These are phyloP conservation scores for Callocephalon fimbriatum DNA, from an alignment of 2,113 vertebrate genomes.

Conservation along the genomic window DNA sequence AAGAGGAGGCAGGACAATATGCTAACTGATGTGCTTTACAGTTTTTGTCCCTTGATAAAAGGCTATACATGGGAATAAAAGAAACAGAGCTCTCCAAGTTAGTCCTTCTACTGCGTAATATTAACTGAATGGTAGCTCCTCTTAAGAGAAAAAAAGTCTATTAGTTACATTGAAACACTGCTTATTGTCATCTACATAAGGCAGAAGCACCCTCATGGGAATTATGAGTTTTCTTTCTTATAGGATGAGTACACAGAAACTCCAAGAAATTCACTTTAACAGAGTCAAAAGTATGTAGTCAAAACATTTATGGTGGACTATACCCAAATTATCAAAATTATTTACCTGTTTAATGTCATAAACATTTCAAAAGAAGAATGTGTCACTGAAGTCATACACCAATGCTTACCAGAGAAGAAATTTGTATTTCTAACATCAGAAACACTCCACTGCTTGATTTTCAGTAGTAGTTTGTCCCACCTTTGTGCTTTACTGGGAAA, in stretches of 20 bases:
- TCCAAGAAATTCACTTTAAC: constrained; percentile 8
- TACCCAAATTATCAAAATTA: background rate
- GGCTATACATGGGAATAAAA: background rate
- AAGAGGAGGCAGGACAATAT: background rate
- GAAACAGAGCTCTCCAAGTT: background rate
- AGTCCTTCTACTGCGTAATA: background rate
- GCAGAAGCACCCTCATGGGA: constrained; percentile 26
- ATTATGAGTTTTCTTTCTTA: background rate
- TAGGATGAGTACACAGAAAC: background rate
- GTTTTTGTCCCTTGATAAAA: background rate
- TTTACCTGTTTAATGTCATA: constrained; percentile 21
- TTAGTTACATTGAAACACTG: background rate
- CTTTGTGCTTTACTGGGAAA: constrained; percentile 77
- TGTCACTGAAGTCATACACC: constrained; percentile 17
- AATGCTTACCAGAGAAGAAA: background rate
- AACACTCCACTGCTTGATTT: constrained; percentile 13
- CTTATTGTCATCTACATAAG: constrained; percentile 20
- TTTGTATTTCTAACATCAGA: constrained; percentile 47
- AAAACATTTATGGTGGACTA: background rate
- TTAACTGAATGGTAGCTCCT: background rate
- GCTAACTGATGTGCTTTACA: background rate
- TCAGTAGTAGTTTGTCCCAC: constrained; percentile 39
- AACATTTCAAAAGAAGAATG: background rate
- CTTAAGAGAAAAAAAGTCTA: background rate
- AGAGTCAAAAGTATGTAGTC: background rate